Conservation (phyloP, 2,113 vertebrate genomes). For the Nipponia nippon region DNA sequence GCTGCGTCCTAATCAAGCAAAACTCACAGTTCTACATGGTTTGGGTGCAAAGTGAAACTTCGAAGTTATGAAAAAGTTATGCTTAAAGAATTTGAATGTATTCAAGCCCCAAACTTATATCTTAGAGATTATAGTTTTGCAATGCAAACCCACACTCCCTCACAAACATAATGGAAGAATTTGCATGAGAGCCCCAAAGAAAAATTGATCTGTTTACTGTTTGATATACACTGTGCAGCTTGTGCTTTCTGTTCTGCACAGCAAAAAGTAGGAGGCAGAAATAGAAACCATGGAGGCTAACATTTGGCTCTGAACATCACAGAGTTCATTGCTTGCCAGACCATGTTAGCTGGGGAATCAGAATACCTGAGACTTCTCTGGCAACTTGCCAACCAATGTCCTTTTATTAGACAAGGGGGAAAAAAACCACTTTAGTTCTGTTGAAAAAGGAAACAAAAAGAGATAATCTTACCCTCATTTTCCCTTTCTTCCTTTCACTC, state of each 20-base stretch:
- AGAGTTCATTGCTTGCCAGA: background rate
- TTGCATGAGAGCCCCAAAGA: background rate
- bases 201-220: background rate
- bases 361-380: background rate
- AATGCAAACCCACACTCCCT: background rate
- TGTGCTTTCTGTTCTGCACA: background rate
- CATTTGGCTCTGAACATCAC: background rate
- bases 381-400: background rate
- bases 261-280: background rate
- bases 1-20: background rate
- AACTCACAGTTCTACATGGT: background rate
- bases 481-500: background rate
- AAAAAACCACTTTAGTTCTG: background rate
- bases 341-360: background rate
- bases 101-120: background rate
- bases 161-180: background rate
- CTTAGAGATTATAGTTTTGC: background rate
- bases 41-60: background rate
- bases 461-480: background rate
- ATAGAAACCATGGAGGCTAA: background rate
- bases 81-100: background rate
- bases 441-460: background rate
- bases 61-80: background rate
- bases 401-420: background rate
- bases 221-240: background rate